Evolutionary conservation across 53 echinoderm and acorn worm genomes (phyloP).

Genomic region (Echinarachnius parma): DNA sequence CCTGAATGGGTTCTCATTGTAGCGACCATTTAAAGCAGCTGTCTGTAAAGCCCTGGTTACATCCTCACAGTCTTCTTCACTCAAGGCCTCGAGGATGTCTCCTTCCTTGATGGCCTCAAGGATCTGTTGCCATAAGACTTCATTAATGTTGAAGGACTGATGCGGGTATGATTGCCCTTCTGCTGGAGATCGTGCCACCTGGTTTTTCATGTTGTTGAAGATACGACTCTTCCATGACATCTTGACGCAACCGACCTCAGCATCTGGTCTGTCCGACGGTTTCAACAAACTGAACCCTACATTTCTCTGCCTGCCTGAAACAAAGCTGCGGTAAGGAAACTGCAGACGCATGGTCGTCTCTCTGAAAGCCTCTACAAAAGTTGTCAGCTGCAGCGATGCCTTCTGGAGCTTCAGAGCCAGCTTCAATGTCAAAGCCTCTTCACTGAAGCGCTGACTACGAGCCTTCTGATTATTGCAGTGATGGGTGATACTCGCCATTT

Average conservation of each 20-base stretch:
- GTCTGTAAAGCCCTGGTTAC: too few species aligned
- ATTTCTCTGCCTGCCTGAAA: neutral
- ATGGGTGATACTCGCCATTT: slow-evolving; percentile 71
- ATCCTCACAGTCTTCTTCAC: slow-evolving; percentile 53
- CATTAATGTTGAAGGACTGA: slow-evolving; percentile 16
- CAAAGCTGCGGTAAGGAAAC: slow-evolving; percentile 57
- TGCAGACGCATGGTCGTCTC: slow-evolving; percentile 49
- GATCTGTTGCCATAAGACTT: slow-evolving; percentile 20
- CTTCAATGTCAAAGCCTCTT: slow-evolving; percentile 45
- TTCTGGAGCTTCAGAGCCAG: slow-evolving; percentile 72
- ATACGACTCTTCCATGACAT: slow-evolving; percentile 68
- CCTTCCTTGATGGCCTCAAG: slow-evolving; percentile 55
- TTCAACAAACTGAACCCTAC: slow-evolving; percentile 48
- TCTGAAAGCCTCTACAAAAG: slow-evolving; percentile 55
- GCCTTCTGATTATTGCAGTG: slow-evolving; percentile 66
- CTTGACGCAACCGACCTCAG: slow-evolving; percentile 5
- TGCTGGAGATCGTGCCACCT: slow-evolving; percentile 13
- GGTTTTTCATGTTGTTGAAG: slow-evolving; percentile 31
- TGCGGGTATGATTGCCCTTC: neutral
- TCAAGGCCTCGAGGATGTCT: too few species aligned
- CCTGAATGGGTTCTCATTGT: too few species aligned
- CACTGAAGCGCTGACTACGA: slow-evolving; percentile 59
- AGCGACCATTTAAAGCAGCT: too few species aligned
- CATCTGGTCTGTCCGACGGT: slow-evolving; percentile 53
- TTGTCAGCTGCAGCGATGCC: slow-evolving; percentile 52